Evolutionary conservation across 1,140 invertebrate species (phyloP).

Genomic region (Trissolcus basalis): DNA sequence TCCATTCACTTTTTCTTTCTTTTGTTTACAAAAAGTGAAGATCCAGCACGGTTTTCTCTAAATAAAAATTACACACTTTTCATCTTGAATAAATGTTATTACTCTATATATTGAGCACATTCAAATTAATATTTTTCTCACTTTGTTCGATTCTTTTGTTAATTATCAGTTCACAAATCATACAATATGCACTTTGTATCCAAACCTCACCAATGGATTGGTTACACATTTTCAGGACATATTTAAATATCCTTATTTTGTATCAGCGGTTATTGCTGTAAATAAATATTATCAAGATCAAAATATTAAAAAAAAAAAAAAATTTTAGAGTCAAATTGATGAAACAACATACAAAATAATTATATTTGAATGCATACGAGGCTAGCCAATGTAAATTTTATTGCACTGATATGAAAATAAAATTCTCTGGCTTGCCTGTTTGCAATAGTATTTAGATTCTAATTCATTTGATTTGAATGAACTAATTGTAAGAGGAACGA

Average conservation of each 20-base stretch:
- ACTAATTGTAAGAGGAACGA: conserved; percentile 32
- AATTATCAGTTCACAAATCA: too few relatives aligned
- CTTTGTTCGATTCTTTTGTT: background rate
- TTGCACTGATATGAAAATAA: background rate
- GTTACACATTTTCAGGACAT: conserved; percentile 7
- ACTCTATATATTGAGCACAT: too few relatives aligned
- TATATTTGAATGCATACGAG: background rate
- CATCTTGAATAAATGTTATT: too few relatives aligned
- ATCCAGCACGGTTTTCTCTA: too few relatives aligned
- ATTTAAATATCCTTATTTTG: conserved; percentile 38
- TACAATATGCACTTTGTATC: background rate
- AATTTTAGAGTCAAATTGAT: background rate
- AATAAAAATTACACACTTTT: too few relatives aligned
- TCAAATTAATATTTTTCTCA: background rate
- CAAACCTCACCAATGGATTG: background rate
- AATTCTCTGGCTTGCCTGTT: conserved; percentile 52
- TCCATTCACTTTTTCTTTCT: too few relatives aligned
- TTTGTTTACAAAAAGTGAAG: too few relatives aligned
- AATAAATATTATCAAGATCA: too few relatives aligned
- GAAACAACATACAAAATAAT: conserved; percentile 4
- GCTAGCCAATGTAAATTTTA: conserved; percentile 1
- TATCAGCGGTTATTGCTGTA: too few relatives aligned
- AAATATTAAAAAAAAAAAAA: background rate
- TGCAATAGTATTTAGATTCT: conserved; percentile 9
- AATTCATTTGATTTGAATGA: background rate